Conservation (phyloP, 2,888 invertebrate species). For the Crematogaster levior region DNA sequence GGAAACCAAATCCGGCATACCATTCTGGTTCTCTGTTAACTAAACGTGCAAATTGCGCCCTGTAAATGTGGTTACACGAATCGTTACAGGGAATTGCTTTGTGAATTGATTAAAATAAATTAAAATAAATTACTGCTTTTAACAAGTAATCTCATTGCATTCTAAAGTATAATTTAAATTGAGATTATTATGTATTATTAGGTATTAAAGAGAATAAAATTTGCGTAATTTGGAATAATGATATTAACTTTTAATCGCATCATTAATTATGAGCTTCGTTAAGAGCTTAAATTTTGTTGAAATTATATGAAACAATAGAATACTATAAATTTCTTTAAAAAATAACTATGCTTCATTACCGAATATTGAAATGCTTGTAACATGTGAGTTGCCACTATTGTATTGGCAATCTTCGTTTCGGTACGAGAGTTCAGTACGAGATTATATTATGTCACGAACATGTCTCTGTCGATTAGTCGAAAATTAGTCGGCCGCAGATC, state of each 20-base stretch:
- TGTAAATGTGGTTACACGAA: slow-evolving; percentile 19
- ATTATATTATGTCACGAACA: slow-evolving; percentile 67
- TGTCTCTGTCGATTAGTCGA: slow-evolving; percentile 53
- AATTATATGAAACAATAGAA: background rate
- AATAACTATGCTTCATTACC: background rate
- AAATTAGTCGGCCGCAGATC: slow-evolving; percentile 56
- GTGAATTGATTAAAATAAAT: slow-evolving; percentile 30
- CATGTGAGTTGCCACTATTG: slow-evolving; percentile 38
- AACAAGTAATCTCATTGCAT: background rate
- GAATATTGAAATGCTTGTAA: slow-evolving; percentile 33
- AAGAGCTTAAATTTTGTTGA: background rate
- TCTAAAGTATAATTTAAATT: slow-evolving; percentile 15
- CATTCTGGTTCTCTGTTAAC: slow-evolving; percentile 13
- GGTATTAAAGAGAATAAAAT: slow-evolving; percentile 20
- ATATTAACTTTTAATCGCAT: slow-evolving; percentile 19
- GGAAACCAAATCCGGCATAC: slow-evolving; percentile 21
- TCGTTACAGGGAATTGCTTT: slow-evolving; percentile 19
- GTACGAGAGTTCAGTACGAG: no score
- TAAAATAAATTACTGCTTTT: slow-evolving; percentile 30
- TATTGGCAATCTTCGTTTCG: slow-evolving; percentile 67
- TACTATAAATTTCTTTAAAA: slow-evolving; percentile 15
- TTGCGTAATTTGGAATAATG: background rate
- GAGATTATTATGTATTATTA: slow-evolving; percentile 25
- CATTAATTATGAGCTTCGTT: background rate
- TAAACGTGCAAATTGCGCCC: slow-evolving; percentile 15